phyloP scores from a whole-genome alignment of 2,797 vertebrate species.

The Sebastes hubbsi region DNA sequence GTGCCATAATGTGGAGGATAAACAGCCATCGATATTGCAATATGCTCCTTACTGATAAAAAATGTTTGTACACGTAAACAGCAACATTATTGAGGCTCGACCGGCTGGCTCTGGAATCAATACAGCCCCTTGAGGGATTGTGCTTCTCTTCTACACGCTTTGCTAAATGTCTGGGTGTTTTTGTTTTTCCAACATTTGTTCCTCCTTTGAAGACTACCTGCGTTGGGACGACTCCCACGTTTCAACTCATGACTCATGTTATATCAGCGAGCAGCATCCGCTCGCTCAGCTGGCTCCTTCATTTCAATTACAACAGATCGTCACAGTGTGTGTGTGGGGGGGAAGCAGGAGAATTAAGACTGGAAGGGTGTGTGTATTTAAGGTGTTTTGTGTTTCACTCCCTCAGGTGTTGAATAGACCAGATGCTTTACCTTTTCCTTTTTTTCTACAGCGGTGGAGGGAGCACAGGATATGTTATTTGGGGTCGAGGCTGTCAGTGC shows the following conservation, averaged over 20 bases:
- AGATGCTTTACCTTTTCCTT: not conserved
- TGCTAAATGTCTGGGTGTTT: constrained; percentile 9
- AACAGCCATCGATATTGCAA: constrained; percentile 15
- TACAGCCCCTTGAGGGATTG: constrained; percentile 5
- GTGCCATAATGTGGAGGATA: not conserved
- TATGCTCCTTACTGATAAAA: constrained; percentile 45
- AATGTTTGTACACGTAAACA: constrained; percentile 25
- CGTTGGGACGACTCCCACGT: not conserved
- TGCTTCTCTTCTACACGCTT: constrained; percentile 1
- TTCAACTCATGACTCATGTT: constrained; percentile 33
- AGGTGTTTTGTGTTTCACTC: not conserved
- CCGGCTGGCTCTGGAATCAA: constrained; percentile 35
- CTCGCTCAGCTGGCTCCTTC: constrained; percentile 14
- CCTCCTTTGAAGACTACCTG: constrained; percentile 29
- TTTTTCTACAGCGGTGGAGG: not conserved
- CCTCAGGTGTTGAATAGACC: constrained; percentile 5
- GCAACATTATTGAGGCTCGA: not conserved
- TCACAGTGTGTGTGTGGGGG: not conserved
- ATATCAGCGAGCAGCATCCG: constrained; percentile 4
- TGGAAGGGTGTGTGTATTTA: not conserved
- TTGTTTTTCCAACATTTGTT: constrained; percentile 17
- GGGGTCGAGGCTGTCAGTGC: not conserved
- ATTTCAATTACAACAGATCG: constrained; percentile 20
- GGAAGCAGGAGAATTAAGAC: not conserved
- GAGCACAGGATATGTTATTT: not conserved